Evolutionary conservation across 2,888 invertebrate genomes (phyloP).

Genomic region (Lithosia quadra): DNA sequence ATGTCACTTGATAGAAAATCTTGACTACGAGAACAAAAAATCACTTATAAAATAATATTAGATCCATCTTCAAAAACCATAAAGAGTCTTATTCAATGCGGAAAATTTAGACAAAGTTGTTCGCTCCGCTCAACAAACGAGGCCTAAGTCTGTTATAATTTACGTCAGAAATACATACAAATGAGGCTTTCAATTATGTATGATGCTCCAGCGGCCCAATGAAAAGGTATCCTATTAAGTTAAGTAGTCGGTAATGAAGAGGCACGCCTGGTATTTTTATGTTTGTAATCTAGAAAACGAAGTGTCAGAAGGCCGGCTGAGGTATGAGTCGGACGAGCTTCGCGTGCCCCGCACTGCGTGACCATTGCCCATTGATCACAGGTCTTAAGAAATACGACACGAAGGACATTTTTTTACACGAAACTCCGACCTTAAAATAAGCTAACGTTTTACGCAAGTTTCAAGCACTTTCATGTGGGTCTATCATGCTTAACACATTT

Average conservation of each 20-base stretch:
- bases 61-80: neutral
- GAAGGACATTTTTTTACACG: slow-evolving; percentile 77
- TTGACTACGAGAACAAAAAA: neutral
- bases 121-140: slow-evolving; percentile 18
- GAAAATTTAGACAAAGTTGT: neutral
- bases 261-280: slow-evolving; percentile 74
- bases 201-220: slow-evolving; percentile 41
- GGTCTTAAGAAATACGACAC: slow-evolving; percentile 73
- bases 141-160: slow-evolving; percentile 31
- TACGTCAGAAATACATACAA: slow-evolving; percentile 49
- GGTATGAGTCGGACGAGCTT: slow-evolving; percentile 61
- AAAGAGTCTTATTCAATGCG: neutral
- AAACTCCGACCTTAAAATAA: slow-evolving; percentile 53
- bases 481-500: slow-evolving; percentile 25
- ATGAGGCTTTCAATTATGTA: slow-evolving; percentile 49
- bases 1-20: neutral
- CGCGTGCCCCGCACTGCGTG: slow-evolving; percentile 76
- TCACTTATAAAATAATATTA: neutral
- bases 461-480: slow-evolving; percentile 31
- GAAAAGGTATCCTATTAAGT: slow-evolving; percentile 62
- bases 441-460: slow-evolving; percentile 31
- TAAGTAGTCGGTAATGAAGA: slow-evolving; percentile 69
- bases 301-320: slow-evolving; percentile 68
- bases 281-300: slow-evolving; percentile 71
- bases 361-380: slow-evolving; percentile 77